Evolutionary conservation across 2,888 invertebrate genomes (phyloP), one percentile per base, ranked within the genome.

Genomic region (Drosophila mettleri): DNA sequence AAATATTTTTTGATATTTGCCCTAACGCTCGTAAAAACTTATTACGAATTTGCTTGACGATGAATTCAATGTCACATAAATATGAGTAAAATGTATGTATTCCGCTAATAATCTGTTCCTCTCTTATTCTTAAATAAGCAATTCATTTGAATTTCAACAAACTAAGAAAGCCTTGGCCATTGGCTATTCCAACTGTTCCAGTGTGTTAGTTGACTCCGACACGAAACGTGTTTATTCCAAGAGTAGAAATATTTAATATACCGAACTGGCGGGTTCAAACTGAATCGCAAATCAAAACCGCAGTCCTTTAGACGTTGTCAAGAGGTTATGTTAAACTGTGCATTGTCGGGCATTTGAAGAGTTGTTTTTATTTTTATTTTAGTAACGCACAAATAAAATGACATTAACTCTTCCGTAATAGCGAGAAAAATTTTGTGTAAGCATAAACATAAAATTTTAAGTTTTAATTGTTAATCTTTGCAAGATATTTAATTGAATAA

Each of bases 291-390:
- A 88, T 87, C 80, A 86, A 72, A 81, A 68, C 69, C 73, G 69
- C 70, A 74, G 78, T 80, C 79, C 71, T 85, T 89, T 88, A 88
- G 89, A 91, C 80, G 88, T 90, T 90, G 91, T 91, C 91, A 90
- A 90, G 87, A 86, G 88, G 85, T 80, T 72, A 83, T 78, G 78
- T 79, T 78, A 63, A 78, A 72, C 77, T 86, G 89, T 83, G 74
- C 84, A 62, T 58, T 57, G 63, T 60, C 68, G 73, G 65, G 77
- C 59, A 54, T 45, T 72, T 45, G n/a, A 24, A 12, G 52, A 58
- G 49, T 8, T n/a, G n/a, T 36, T 48, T 36, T 46, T n/a, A 20
- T 34, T 18, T 49, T 33, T 38, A 22, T 51, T 38, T 18, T 33
- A 20, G 53, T 45, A 45, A 33, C 8, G 31, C 18, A 51, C 58